Evolutionary conservation across 1,140 invertebrate species (phyloP).

Genomic region (Goniozus legneri): DNA sequence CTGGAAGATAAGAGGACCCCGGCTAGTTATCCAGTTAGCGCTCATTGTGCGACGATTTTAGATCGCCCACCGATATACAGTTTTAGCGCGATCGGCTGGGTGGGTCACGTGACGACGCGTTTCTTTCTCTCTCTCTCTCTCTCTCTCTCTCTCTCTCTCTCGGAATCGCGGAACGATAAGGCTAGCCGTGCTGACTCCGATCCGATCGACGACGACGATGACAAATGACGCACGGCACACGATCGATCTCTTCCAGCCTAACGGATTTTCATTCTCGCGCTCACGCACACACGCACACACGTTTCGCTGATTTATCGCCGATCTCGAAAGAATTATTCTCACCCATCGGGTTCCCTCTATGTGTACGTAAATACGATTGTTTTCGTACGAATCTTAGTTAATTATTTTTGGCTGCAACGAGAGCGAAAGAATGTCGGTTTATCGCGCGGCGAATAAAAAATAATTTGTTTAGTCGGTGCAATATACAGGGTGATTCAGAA

Average conservation of each 20-base stretch:
- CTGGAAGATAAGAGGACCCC: constrained; percentile 42
- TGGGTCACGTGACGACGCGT: constrained; percentile 18
- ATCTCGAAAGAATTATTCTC: too few species aligned
- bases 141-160: not conserved
- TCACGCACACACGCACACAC: not conserved
- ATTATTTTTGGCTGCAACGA: too few species aligned
- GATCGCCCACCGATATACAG: constrained; percentile 44
- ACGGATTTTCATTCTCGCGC: constrained; percentile 22
- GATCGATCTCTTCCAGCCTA: constrained; percentile 33
- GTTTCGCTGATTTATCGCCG: too few species aligned
- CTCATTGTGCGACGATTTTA: constrained; percentile 53
- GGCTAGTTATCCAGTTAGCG: constrained; percentile 54
- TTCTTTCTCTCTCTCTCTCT: not conserved
- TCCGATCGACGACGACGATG: constrained; percentile 42
- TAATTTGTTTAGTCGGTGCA: too few species aligned
- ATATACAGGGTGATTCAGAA: too few species aligned
- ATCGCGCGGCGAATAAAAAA: too few species aligned
- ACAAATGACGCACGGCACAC: constrained; percentile 41
- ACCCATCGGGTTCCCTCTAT: too few species aligned
- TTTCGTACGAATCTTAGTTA: too few species aligned
- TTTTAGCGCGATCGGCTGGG: constrained; percentile 26
- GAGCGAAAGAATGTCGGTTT: too few species aligned
- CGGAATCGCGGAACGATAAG: too few species aligned
- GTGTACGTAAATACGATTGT: too few species aligned
- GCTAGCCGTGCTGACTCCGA: constrained; percentile 14